Conservation (phyloP, 2,113 vertebrate species). For the Guaruba guarouba region DNA sequence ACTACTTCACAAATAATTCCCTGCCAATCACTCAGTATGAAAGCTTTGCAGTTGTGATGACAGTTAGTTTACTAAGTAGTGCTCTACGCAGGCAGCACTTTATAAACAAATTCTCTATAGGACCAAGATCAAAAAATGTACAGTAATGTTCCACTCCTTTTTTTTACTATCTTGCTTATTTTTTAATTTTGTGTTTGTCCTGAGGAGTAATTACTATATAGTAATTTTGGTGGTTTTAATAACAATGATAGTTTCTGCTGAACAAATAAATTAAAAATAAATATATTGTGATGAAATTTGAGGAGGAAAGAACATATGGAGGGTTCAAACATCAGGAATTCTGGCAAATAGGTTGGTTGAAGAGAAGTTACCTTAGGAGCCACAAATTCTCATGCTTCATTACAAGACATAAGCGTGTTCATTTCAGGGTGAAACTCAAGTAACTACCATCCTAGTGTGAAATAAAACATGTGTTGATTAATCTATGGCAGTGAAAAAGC, state of each 20-base stretch:
- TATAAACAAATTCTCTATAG: not conserved
- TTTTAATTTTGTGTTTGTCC: not conserved
- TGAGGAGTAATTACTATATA: not conserved
- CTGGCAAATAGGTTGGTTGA: not conserved
- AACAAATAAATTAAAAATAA: conserved; percentile 1
- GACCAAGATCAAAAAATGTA: not conserved
- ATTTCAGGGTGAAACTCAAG: not conserved
- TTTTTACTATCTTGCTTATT: conserved; percentile 22
- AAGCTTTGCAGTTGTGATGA: not conserved
- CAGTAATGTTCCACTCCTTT: not conserved
- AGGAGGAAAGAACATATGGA: not conserved
- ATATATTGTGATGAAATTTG: not conserved
- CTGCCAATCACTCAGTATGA: not conserved
- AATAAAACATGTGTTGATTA: conserved; percentile 24
- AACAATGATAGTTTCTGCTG: conserved; percentile 1
- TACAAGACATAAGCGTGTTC: not conserved
- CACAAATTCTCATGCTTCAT: not conserved
- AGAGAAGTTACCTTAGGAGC: not conserved
- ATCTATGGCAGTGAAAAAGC: not conserved
- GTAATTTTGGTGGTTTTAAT: not conserved
- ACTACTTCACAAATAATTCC: conserved; percentile 16
- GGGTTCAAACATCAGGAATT: not conserved
- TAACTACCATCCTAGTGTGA: conserved; percentile 31
- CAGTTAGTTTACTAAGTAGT: not conserved
- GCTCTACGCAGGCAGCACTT: not conserved